Evolutionary conservation across 1,140 invertebrate species (phyloP).

Genomic region (Calephelis virginiensis): DNA sequence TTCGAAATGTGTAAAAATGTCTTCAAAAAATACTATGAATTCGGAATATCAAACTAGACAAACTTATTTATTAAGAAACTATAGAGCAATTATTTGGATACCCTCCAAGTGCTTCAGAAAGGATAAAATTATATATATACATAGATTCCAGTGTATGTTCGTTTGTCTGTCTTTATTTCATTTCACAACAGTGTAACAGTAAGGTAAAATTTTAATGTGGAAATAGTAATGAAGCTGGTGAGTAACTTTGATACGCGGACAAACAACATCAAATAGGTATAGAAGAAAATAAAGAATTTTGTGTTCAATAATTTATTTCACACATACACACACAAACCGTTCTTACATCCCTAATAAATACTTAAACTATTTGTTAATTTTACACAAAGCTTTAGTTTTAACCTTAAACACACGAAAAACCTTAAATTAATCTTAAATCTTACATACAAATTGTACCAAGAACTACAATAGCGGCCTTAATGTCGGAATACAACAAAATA

Average conservation of each 20-base stretch:
- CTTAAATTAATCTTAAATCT: conserved; percentile 19
- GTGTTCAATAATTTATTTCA: conserved; percentile 52
- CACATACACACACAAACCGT: conserved; percentile 58
- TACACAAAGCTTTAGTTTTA: conserved; percentile 73
- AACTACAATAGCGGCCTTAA: conserved; percentile 49
- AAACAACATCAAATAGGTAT: neutral
- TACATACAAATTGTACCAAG: conserved; percentile 16
- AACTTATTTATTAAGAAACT: conserved; percentile 9
- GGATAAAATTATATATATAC: conserved; percentile 2
- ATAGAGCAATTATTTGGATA: conserved; percentile 18
- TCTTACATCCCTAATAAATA: conserved; percentile 64
- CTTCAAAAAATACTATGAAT: no score
- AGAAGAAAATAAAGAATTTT: conserved; percentile 35
- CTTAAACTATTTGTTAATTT: conserved; percentile 68
- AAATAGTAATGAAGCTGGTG: no score
- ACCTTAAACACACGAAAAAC: conserved; percentile 37
- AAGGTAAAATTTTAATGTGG: no score
- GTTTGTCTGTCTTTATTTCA: no score
- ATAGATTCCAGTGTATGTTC: no score
- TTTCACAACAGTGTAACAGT: no score
- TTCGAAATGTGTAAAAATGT: no score
- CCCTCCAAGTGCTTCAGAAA: conserved; percentile 10
- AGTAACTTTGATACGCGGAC: no score
- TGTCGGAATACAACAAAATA: conserved; percentile 55
- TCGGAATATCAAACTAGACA: neutral